phyloP scores from a whole-genome alignment of 2,797 vertebrate genomes.

The Muscicapa comitata region DNA sequence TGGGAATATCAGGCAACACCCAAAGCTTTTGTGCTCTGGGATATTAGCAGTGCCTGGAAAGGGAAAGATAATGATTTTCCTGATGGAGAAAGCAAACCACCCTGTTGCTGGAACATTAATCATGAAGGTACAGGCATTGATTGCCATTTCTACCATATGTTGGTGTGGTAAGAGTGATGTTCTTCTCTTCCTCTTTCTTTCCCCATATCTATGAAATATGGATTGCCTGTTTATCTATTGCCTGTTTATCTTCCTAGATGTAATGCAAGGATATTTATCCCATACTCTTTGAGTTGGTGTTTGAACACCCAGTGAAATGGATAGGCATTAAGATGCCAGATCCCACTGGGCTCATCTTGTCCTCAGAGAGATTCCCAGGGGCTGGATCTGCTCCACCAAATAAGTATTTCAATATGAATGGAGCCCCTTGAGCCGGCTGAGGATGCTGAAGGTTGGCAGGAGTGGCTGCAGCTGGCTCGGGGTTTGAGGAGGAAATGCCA shows the following conservation, averaged over 20 bases:
- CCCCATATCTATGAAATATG: neutral
- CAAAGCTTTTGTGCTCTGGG: neutral
- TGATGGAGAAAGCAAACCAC: neutral
- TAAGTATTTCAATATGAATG: neutral
- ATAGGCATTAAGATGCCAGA: neutral
- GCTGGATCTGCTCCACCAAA: neutral
- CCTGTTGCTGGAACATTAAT: neutral
- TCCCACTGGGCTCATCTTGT: neutral
- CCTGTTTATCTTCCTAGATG: neutral
- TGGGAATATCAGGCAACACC: neutral
- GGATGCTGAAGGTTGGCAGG: neutral
- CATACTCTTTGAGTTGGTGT: neutral
- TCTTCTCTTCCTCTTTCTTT: neutral
- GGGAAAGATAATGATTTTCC: neutral
- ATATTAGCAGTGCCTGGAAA: neutral
- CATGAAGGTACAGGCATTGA: neutral
- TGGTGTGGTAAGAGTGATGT: neutral
- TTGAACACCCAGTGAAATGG: neutral
- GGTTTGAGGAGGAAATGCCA: neutral
- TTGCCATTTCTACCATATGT: neutral
- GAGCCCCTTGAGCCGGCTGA: neutral
- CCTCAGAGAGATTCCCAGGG: neutral
- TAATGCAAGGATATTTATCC: neutral
- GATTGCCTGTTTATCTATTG: neutral
- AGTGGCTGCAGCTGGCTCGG: neutral